Evolutionary conservation across 2,797 vertebrate genomes (phyloP).

Genomic region (Tenualosa thibaudeaui): DNA sequence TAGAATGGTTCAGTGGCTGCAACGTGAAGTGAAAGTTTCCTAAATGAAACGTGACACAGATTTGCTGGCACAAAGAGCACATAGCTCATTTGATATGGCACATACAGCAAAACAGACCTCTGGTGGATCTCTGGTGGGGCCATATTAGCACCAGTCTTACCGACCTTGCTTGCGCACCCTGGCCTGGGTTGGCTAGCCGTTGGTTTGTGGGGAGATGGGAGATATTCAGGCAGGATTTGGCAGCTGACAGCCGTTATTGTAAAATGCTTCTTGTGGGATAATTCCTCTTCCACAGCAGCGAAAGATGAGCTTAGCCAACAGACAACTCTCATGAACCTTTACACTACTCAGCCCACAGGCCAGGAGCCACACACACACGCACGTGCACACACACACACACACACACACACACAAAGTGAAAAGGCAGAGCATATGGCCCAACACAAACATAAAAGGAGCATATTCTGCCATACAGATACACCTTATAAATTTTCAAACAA

Average conservation of each 20-base stretch:
- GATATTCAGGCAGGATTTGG: not conserved
- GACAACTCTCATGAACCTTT: conserved; percentile 10
- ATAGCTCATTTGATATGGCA: not conserved
- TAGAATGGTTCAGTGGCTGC: conserved; percentile 30
- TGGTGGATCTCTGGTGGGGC: not conserved
- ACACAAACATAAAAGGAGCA: not conserved
- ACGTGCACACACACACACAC: conserved; percentile 2
- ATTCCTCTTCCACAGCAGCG: conserved; percentile 1
- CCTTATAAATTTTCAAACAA: too few relatives aligned
- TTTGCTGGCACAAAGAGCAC: not conserved
- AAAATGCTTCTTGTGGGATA: not conserved
- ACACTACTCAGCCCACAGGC: not conserved
- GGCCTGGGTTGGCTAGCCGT: not conserved
- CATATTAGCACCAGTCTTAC: not conserved
- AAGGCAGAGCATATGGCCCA: not conserved
- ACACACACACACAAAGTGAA: not conserved
- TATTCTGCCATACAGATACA: too few relatives aligned
- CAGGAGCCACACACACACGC: not conserved
- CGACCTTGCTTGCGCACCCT: not conserved
- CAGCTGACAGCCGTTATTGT: conserved; percentile 8
- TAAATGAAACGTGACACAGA: conserved; percentile 4
- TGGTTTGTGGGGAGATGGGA: not conserved
- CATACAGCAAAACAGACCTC: not conserved
- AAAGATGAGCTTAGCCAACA: not conserved
- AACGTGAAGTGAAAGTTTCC: not conserved